A percentile compares a stretch with the other conserved stretches of the same genome.
These are phyloP conservation scores for Ranitomeya variabilis DNA, from an alignment of 2,113 vertebrate genomes.

Conservation along the genomic window DNA sequence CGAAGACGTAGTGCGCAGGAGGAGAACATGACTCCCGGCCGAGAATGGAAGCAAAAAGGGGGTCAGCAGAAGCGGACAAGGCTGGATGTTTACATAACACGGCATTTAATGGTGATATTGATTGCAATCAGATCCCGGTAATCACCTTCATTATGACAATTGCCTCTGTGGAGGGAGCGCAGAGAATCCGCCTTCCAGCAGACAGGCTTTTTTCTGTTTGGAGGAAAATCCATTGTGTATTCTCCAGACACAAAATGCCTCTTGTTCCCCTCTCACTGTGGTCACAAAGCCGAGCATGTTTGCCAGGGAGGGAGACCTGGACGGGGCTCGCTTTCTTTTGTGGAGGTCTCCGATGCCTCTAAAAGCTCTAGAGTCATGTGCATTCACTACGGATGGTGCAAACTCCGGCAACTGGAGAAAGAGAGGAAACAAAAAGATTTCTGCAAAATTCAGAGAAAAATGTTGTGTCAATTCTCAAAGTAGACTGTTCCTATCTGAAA, in stretches of 20 bases:
- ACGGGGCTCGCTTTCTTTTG: neutral
- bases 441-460: neutral
- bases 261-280: conserved; percentile 30
- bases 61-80: conserved; percentile 44
- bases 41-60: conserved; percentile 43
- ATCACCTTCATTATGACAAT: conserved; percentile 59
- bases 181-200: conserved; percentile 36
- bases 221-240: conserved; percentile 47
- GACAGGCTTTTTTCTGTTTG: conserved; percentile 53
- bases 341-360: neutral
- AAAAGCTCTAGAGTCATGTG: neutral
- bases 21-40: conserved; percentile 38
- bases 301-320: conserved; percentile 39
- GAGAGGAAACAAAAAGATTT: neutral
- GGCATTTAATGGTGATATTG: conserved; percentile 53
- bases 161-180: conserved; percentile 45
- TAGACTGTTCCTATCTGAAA: no score
- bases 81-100: conserved; percentile 56
- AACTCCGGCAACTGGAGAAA: neutral
- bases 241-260: conserved; percentile 55
- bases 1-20: conserved; percentile 6
- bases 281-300: conserved; percentile 44
- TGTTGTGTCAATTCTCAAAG: no score
- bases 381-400: neutral
- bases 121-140: conserved; percentile 57